Evolutionary conservation across 2,888 invertebrate species (phyloP), one percentile per base, ranked within the genome.

Genomic region (Philereme vetulata): DNA sequence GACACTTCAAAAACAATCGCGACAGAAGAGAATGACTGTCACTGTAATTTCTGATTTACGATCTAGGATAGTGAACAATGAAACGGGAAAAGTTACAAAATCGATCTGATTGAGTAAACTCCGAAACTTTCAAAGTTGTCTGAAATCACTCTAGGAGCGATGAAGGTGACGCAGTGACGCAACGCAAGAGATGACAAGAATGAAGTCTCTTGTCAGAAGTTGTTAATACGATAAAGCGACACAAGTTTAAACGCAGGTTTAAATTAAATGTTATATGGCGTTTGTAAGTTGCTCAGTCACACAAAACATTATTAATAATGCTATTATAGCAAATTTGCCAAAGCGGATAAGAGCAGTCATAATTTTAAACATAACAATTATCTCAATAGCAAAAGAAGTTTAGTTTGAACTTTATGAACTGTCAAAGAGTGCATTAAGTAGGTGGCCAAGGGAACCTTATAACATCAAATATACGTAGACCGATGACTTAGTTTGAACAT

Each of bases 21-120:
- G 11, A 33, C 8, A 6, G 43, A 45, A 45, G 10, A 36, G 40
- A 46, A 51, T 45, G 11, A 58, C 35, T 52, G 51, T 58, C 51
- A 44, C 44, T 55, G 58, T 58, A 44, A 45, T 43, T 62, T 53
- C 42, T 54, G 43, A 57, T 57, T 62, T 54, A 57, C 53, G 43
- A 46, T 47, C 1, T 35, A 35, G 43, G 40, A 56, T 52, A 34
- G 44, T 35, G 34, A 44, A 53, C 52, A 53, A 53, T 49, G 33
- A 40, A 50, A 45, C 45, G 40, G 36, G 45, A 38, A 52, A 51
- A 48, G 43, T 44, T 51, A 11, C 35, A 8, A 4, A 48, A 40
- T 49, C 44, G 33, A 42, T n/a, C 4, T 5, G 35, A 48, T 38
- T 8, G 38, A 38, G 35, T 11, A 32, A 45, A 10, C 21, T 10